Conservation (phyloP, 2,888 invertebrate species). For the Chouioia cunea region DNA sequence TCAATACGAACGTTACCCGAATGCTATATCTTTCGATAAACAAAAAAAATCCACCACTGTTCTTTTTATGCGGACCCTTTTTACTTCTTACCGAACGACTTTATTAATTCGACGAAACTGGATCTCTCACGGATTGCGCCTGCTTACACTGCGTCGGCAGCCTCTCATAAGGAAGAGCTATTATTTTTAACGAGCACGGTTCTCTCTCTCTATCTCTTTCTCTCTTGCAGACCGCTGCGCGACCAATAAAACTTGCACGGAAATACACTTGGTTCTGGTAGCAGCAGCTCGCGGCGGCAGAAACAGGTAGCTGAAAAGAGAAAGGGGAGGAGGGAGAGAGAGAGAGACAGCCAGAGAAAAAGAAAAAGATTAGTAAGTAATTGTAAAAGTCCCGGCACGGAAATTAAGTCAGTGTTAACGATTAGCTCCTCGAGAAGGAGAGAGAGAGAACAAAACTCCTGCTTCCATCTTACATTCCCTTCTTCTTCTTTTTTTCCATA, state of each 20-base stretch:
- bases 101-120: constrained; percentile 16
- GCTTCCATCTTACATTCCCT: neutral
- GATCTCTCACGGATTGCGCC: neutral
- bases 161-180: constrained; percentile 15
- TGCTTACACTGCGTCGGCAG: neutral
- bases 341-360: constrained; percentile 1
- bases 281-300: neutral
- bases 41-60: no score
- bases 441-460: no score
- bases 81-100: no score
- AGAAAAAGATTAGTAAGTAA: constrained; percentile 43
- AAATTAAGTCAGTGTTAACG: constrained; percentile 41
- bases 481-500: neutral
- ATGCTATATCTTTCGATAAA: no score
- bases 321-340: neutral
- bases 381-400: constrained; percentile 40
- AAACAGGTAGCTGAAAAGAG: neutral
- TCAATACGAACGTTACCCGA: no score
- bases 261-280: no score
- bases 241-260: constrained; percentile 30
- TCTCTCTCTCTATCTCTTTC: no score
- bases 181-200: constrained; percentile 45
- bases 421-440: constrained; percentile 31
- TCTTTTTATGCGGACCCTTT: no score
- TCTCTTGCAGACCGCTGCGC: constrained; percentile 24